These are phyloP conservation scores for Drosophila macrospina DNA, from an alignment of 2,888 invertebrate species.

Conservation along the genomic window DNA sequence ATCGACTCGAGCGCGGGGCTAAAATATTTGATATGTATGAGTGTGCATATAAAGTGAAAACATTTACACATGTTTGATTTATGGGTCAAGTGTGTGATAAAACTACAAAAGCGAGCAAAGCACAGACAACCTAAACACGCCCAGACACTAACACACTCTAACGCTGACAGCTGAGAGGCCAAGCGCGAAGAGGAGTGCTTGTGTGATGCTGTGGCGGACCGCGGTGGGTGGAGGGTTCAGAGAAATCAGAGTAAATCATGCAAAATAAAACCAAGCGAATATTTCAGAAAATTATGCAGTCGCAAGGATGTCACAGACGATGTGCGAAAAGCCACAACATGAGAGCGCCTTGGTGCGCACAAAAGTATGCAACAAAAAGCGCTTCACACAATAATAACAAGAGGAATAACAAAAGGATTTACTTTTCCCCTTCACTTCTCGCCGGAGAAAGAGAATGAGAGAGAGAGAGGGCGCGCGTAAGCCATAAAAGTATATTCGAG, in stretches of 20 bases:
- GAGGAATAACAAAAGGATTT: slow-evolving; percentile 35
- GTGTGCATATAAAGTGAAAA: slow-evolving; percentile 80
- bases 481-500: slow-evolving; percentile 65
- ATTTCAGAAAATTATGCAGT: slow-evolving; percentile 72
- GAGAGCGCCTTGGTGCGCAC: slow-evolving; percentile 43
- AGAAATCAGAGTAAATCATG: slow-evolving; percentile 76
- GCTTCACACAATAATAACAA: slow-evolving; percentile 39
- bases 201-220: background rate
- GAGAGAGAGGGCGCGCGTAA: slow-evolving; percentile 6
- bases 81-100: slow-evolving; percentile 80
- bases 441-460: background rate
- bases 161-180: slow-evolving; percentile 31
- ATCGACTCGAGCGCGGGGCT: slow-evolving; percentile 41
- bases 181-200: slow-evolving; percentile 32
- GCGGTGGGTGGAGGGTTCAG: slow-evolving; percentile 6
- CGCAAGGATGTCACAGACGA: slow-evolving; percentile 52
- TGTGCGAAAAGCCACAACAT: slow-evolving; percentile 68
- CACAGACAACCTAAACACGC: slow-evolving; percentile 22
- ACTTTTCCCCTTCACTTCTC: slow-evolving; percentile 4
- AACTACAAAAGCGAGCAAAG: slow-evolving; percentile 70
- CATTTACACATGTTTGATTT: slow-evolving; percentile 80
- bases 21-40: slow-evolving; percentile 76
- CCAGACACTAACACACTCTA: slow-evolving; percentile 2
- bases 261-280: slow-evolving; percentile 69
- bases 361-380: slow-evolving; percentile 67